Percentiles rank a stretch among this genome's conserved stretches.
Conservation (phyloP, 2,113 vertebrate genomes). For the Haemorhous mexicanus region DNA sequence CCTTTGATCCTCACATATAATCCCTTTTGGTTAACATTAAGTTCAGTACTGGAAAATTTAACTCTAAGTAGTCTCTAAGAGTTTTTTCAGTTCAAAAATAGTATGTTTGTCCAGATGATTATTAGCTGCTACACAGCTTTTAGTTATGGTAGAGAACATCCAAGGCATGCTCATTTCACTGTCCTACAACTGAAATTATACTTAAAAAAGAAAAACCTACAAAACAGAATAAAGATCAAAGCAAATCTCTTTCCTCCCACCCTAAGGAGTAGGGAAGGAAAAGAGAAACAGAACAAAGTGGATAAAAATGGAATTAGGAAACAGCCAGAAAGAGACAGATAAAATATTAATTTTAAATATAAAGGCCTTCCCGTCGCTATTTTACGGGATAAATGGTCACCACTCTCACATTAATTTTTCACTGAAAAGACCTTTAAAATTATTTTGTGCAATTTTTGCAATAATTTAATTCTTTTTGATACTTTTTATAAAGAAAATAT, state of each 20-base stretch:
- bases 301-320: conserved; percentile 15
- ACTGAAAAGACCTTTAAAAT: neutral
- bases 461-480: neutral
- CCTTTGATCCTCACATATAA: neutral
- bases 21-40: neutral
- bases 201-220: neutral
- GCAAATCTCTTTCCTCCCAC: neutral
- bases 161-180: neutral
- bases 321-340: neutral
- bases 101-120: neutral
- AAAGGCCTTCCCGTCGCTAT: neutral
- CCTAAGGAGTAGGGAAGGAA: neutral
- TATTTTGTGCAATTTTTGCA: neutral
- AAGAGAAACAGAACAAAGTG: neutral
- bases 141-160: neutral
- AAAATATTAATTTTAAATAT: neutral
- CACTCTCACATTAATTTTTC: neutral
- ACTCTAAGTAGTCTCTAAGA: neutral
- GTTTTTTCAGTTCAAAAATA: neutral
- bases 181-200: neutral
- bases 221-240: conserved; percentile 40
- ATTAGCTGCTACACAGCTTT: neutral
- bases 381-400: neutral
- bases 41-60: neutral
- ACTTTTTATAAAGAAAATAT: neutral